Evolutionary conservation across 2,113 vertebrate species (phyloP), one percentile per base, ranked within the genome.

Genomic region (Hyperopisus bebe): DNA sequence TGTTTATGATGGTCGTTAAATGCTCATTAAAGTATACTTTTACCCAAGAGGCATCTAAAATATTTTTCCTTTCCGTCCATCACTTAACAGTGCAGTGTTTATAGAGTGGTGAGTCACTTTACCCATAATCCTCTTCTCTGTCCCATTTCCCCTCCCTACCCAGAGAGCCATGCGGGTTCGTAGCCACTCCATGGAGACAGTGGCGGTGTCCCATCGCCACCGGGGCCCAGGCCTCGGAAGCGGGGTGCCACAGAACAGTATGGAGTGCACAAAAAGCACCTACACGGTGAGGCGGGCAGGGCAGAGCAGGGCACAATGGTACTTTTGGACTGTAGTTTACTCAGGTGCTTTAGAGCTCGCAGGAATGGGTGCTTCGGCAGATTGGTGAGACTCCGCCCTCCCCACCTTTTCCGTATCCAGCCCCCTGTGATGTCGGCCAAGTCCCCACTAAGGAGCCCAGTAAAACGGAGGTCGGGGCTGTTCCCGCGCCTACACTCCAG

Each of bases 111-210:
- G 35, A 80, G 31, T 80, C 13, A 55, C 2, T 46, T 47, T 53
- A 53, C 15, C 50, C 48, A 53, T 42, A 53, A 51, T 48, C 84
- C 15, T 50, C 27, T 5, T 44, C 11, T 85, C 35, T 44, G 21
- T 53, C 46, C 3, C 51, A 47, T 42, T 11, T 87, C 31, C 87
- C 31, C 62, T 86, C 21, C 0, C 47, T 66, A 27, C 85, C 35
- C 94, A 99, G 98, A 96, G 98, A 94, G 98, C 98, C 17, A 99
- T 99, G 95, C 95, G 97, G 0, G 97, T 98, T 31, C 96, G 98
- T 85, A 99, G 98, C 90, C 97, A 99, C 93, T 99, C 98, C 93
- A 98, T 99, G 98, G 98, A 99, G 94, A 98, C 97, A 0, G 97
- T 99, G 97, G 97, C 97, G 66, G 96, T 97, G 86, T 96, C 97